phyloP scores from a whole-genome alignment of 2,888 invertebrate genomes.

The Drosophila limbata region DNA sequence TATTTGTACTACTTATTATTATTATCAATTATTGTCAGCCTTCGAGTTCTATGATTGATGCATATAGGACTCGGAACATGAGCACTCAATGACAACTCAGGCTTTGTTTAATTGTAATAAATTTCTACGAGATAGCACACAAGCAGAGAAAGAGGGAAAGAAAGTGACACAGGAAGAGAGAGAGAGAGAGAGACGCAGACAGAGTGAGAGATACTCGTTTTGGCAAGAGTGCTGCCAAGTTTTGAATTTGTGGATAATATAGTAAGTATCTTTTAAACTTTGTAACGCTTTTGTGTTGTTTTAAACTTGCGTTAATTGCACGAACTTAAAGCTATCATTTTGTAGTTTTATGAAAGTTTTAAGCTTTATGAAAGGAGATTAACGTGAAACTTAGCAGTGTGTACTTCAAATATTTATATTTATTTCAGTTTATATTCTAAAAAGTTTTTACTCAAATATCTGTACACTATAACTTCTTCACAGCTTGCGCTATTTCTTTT shows the following conservation, averaged over 20 bases:
- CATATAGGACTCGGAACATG: slow-evolving; percentile 15
- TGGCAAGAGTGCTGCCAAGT: neutral
- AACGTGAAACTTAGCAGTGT: neutral
- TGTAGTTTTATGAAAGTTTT: no score
- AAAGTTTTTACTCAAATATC: no score
- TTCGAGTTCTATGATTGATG: slow-evolving; percentile 55
- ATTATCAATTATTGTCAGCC: slow-evolving; percentile 58
- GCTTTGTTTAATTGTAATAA: slow-evolving; percentile 52
- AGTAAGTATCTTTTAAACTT: neutral
- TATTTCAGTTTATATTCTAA: no score
- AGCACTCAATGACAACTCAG: slow-evolving; percentile 6
- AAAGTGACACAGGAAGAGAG: neutral
- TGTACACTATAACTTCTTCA: no score
- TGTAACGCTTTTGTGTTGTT: neutral
- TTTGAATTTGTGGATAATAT: neutral
- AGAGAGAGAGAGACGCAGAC: neutral
- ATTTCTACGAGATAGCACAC: slow-evolving; percentile 7
- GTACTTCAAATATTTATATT: no score
- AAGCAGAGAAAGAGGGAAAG: neutral
- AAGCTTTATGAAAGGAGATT: neutral
- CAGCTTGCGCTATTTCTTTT: no score
- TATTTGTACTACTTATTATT: slow-evolving; percentile 16
- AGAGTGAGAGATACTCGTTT: neutral
- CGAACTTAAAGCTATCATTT: no score
- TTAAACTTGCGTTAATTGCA: neutral